These are phyloP conservation scores for Sphaeramia orbicularis DNA, from an alignment of 2,797 vertebrate species.

Conservation along the genomic window DNA sequence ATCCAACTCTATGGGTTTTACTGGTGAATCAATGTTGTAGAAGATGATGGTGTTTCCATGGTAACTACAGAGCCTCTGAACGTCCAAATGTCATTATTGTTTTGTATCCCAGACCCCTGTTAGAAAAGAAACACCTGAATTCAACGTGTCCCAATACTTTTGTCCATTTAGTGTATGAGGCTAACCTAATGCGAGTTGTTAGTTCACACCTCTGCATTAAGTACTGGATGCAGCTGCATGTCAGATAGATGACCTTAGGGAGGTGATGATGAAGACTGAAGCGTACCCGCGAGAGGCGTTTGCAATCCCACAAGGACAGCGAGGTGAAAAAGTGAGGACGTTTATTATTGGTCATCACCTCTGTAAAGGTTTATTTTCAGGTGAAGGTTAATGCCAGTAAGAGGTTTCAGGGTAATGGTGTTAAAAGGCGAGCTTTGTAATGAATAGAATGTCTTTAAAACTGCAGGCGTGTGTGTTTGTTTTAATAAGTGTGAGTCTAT, in stretches of 20 bases:
- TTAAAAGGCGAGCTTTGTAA: neutral
- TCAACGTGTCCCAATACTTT: too few species aligned
- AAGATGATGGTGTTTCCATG: too few species aligned
- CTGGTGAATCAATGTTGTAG: too few species aligned
- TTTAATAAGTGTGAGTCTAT: neutral
- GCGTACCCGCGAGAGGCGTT: neutral
- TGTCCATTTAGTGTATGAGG: too few species aligned
- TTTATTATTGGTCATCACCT: slow-evolving; percentile 10
- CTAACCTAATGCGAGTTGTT: slow-evolving; percentile 50
- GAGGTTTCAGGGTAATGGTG: slow-evolving; percentile 5
- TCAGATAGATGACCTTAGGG: slow-evolving; percentile 53
- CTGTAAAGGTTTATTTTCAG: slow-evolving; percentile 19
- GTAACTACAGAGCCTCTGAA: too few species aligned
- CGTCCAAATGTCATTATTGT: too few species aligned
- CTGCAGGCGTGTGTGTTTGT: neutral
- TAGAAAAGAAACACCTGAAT: too few species aligned
- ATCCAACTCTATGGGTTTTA: too few species aligned
- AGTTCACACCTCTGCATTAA: slow-evolving; percentile 61
- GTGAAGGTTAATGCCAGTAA: slow-evolving; percentile 30
- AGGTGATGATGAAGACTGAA: slow-evolving; percentile 45
- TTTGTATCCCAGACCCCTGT: too few species aligned
- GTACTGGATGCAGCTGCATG: slow-evolving; percentile 46
- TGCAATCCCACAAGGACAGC: slow-evolving; percentile 4
- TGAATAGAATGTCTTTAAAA: slow-evolving; percentile 2
- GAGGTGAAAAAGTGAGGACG: neutral